Evolutionary conservation across 2,888 invertebrate species (phyloP).

Genomic region (Hymenopus coronatus): DNA sequence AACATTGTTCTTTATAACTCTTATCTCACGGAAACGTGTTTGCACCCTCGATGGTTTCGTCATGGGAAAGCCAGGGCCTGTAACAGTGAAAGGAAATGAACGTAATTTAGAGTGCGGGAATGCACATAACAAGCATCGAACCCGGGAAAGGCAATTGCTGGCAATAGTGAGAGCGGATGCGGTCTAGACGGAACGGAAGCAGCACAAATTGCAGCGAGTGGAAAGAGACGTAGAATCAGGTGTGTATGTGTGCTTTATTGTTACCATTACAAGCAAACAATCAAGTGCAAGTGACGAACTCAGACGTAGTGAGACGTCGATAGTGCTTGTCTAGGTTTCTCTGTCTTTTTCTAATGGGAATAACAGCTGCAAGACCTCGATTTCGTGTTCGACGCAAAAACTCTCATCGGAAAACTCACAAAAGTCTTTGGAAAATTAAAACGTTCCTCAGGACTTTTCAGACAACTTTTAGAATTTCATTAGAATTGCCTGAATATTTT

Average conservation of each 20-base stretch:
- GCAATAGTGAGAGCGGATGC: neutral
- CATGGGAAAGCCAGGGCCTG: too few species aligned
- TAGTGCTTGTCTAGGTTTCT: neutral
- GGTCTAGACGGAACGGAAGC: neutral
- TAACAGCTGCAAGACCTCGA: too few species aligned
- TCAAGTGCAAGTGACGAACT: neutral
- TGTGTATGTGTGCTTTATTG: neutral
- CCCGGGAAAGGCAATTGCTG: neutral
- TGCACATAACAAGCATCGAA: neutral
- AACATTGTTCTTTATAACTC: too few species aligned
- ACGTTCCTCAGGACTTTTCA: too few species aligned
- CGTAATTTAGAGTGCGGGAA: neutral
- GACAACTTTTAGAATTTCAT: too few species aligned
- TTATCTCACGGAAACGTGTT: too few species aligned
- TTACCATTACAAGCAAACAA: neutral
- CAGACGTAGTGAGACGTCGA: neutral
- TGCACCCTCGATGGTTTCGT: too few species aligned
- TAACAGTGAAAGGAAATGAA: neutral
- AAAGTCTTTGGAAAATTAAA: too few species aligned
- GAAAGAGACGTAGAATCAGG: neutral
- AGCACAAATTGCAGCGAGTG: neutral
- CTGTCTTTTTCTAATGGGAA: neutral
- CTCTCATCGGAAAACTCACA: too few species aligned
- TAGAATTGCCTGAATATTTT: too few species aligned
- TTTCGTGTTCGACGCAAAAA: too few species aligned